Evolutionary conservation across 2,797 vertebrate genomes (phyloP).

Genomic region (Danionella dracula): DNA sequence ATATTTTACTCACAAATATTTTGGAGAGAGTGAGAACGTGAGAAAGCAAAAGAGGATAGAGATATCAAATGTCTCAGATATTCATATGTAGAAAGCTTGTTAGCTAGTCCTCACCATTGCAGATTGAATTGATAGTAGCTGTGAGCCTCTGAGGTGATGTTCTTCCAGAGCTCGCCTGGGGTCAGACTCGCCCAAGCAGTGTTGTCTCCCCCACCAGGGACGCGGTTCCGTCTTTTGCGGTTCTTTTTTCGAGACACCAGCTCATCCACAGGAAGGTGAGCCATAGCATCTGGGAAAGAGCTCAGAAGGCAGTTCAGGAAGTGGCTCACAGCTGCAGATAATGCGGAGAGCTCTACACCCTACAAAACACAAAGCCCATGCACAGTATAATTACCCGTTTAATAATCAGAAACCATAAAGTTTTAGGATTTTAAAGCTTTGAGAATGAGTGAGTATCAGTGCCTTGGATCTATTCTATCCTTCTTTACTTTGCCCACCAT

Average conservation of each 20-base stretch:
- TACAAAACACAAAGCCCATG: slow-evolving; percentile 45
- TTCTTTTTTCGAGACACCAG: slow-evolving; percentile 92
- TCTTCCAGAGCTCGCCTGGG: slow-evolving; percentile 93
- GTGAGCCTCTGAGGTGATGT: slow-evolving; percentile 83
- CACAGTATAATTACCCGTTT: too few relatives aligned
- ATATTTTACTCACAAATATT: too few relatives aligned
- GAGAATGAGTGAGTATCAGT: too few relatives aligned
- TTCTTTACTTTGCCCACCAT: too few relatives aligned
- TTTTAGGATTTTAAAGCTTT: too few relatives aligned
- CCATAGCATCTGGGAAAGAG: slow-evolving; percentile 90
- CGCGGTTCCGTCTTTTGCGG: slow-evolving; percentile 86
- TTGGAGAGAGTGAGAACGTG: too few relatives aligned
- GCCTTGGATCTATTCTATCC: too few relatives aligned
- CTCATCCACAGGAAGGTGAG: slow-evolving; percentile 90
- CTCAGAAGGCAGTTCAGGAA: slow-evolving; percentile 98
- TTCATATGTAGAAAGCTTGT: neutral
- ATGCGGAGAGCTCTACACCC: slow-evolving; percentile 93
- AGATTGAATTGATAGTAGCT: slow-evolving; percentile 87
- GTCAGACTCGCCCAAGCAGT: slow-evolving; percentile 93
- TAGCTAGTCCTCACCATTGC: slow-evolving; percentile 74
- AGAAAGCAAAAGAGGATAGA: too few relatives aligned
- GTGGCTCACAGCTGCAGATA: slow-evolving; percentile 95
- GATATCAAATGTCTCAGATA: too few relatives aligned
- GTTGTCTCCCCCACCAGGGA: slow-evolving; percentile 87
- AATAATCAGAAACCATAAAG: too few relatives aligned